Evolutionary conservation across 2,888 invertebrate genomes (phyloP).

Genomic region (Agrotis clavis): DNA sequence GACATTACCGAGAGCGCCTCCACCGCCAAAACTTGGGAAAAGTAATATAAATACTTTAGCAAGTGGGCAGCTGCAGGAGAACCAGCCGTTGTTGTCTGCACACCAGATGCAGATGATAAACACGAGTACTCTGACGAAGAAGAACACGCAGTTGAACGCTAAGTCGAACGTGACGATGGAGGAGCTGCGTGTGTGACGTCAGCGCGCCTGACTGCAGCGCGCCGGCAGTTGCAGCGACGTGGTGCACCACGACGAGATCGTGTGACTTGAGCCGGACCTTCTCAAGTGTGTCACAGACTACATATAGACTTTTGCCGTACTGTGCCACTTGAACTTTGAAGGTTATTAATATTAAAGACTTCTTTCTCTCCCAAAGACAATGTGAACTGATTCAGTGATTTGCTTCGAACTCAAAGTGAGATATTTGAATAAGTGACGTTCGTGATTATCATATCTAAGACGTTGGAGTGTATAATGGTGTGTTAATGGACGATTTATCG

Average conservation of each 20-base stretch:
- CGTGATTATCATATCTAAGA: conserved; percentile 73
- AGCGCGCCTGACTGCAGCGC: conserved; percentile 90
- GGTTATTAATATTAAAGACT: conserved; percentile 62
- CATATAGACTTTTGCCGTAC: conserved; percentile 73
- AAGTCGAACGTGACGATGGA: conserved; percentile 93
- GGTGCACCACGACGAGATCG: conserved; percentile 88
- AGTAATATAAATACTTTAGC: conserved; percentile 91
- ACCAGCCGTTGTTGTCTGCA: conserved; percentile 93
- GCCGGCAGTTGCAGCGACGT: conserved; percentile 90
- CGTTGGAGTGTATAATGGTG: conserved; percentile 58
- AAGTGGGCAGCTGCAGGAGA: conserved; percentile 92
- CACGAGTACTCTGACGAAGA: conserved; percentile 94
- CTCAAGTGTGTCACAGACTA: conserved; percentile 87
- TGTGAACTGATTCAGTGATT: conserved; percentile 59
- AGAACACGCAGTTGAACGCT: conserved; percentile 93
- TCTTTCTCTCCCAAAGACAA: conserved; percentile 38
- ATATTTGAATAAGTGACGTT: conserved; percentile 57
- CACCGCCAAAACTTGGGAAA: conserved; percentile 94
- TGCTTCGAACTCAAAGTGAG: conserved; percentile 51
- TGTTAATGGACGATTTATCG: conserved; percentile 68
- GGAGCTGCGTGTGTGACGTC: conserved; percentile 96
- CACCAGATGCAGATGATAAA: conserved; percentile 95
- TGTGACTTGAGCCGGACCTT: conserved; percentile 91
- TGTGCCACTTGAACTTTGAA: conserved; percentile 69
- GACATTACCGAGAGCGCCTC: conserved; percentile 94